Evolutionary conservation across 2,113 vertebrate genomes (phyloP), one percentile per base, ranked within the genome.

Genomic region (Tetraodon nigroviridis): DNA sequence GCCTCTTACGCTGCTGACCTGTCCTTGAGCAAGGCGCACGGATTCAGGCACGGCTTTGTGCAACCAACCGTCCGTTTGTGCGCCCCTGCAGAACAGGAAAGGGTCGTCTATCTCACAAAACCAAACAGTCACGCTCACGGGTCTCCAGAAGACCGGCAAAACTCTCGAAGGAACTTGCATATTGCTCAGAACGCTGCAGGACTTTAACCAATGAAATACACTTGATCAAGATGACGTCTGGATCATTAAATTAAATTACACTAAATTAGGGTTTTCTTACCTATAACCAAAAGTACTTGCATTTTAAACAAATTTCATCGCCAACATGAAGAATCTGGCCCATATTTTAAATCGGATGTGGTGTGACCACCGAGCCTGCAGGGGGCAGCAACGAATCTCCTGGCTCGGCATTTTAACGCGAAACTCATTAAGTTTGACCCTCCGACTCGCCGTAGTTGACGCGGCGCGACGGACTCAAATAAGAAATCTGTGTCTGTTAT

Each of bases 391-490:
- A 1, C 14, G 11, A 3, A 5, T 12, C 32, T 0, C 17, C 2
- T 14, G 3, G 0, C 20, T 4, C 22, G 2, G 11, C 8, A 10
- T 17, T 22, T 27, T n/a, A 8, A 7, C 8, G 5, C 10, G 52
- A 44, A 19, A 18, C 1, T 13, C 21, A 59, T 22, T 4, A 18
- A 32, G 27, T 86, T 83, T 81, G 80, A 78, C 61, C 84, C 21
- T 73, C 0, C 5, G 16, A 1, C 18, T 41, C 47, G 4, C 86
- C 58, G 67, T 87, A 77, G 55, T 1, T 3, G 7, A 44, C 53
- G 55, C 74, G 77, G 88, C 87, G 84, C 81, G 86, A 73, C 18
- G 57, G 5, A 22, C 62, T 70, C 41, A 20, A 80, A 62, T 21
- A 13, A 6, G 7, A 1, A 18, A 21, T 20, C 2, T 53, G 8